Base-by-base conservation (phyloP, 2,888 invertebrate genomes). In the Napeogenes sylphis region DNA sequence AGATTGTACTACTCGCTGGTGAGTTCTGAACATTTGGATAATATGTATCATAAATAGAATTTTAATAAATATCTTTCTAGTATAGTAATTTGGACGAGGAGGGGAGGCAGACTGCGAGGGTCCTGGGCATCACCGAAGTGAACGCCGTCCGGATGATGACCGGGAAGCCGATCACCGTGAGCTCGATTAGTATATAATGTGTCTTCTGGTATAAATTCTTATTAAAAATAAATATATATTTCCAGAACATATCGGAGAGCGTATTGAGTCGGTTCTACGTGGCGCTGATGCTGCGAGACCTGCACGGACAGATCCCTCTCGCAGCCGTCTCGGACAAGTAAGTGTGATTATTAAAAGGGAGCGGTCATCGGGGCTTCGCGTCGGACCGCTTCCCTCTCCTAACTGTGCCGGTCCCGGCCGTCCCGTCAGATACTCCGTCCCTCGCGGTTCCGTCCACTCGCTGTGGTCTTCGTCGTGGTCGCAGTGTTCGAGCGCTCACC, bases 191-290 rank as follows among this genome's bases (percentile, higher is more conserved):
- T 51, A 14, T 3, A 14, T 6, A 10, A 12, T 46, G 3, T 46
- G 46, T 46, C 46, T 46, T 13, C 13, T 13, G 4, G 46, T 5
- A 13, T 45, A 0, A 35, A 4, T 42, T 1, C 8, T 46, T 45
- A 45, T 14, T 55, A 32, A n/a, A 4, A 10, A 45, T 51, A 14
- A 38, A 46, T 30, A 30, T 12, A 13, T 55, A 32, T 54, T 82
- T 85, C 30, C 75, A 94, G 94, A 90, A 85, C 71, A 86, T 94
- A 8, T 83, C 93, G 0, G 91, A 92, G 72, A 81, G 79, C 51
- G 91, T 95, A n/a, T 74, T 97, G 63, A 92, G 94, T 71, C 92
- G 98, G 58, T 95, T 98, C 84, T 98, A 96, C 81, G 85, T 96
- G 64, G 96, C 98, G 8, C 82, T 99, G 67, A 95, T 98, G 88